Percentiles rank a stretch among this genome's conserved stretches.
phyloP scores from a whole-genome alignment of 1,140 invertebrate species.

The Orius insidiosus region DNA sequence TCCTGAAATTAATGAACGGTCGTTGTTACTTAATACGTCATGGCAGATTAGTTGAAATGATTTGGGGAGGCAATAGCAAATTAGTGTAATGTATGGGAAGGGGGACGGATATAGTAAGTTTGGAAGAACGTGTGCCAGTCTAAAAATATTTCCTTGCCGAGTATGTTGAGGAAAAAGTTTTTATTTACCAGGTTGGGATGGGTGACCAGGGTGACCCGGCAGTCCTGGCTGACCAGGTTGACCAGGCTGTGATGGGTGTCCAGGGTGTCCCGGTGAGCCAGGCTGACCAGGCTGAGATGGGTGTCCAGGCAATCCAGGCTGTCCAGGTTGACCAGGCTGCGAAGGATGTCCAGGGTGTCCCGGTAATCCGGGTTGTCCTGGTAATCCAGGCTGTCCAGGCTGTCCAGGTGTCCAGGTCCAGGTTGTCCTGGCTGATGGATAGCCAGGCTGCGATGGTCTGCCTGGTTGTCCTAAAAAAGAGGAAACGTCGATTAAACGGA shows the following conservation, averaged over 20 bases:
- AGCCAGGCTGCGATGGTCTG: constrained; percentile 18
- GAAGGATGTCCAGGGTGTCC: no score
- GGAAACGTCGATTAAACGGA: no score
- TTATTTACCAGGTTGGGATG: constrained; percentile 19
- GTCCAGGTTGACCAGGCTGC: no score
- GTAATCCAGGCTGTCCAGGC: no score
- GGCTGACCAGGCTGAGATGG: constrained; percentile 17
- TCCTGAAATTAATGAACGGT: constrained; percentile 3
- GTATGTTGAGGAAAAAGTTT: constrained; percentile 16
- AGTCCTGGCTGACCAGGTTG: constrained; percentile 17
- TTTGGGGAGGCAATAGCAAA: no score
- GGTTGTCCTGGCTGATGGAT: constrained; percentile 18
- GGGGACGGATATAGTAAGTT: no score
- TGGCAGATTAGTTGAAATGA: no score
- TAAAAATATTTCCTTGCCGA: background rate
- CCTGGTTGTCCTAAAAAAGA: no score
- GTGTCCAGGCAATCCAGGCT: constrained; percentile 6
- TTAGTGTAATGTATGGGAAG: no score
- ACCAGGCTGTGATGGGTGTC: constrained; percentile 16
- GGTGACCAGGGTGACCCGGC: constrained; percentile 18
- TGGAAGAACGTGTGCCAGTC: constrained; percentile 13
- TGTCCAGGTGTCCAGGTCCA: constrained; percentile 11
- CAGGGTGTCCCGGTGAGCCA: constrained; percentile 7
- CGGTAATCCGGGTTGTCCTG: no score
- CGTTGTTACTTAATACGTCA: background rate